Evolutionary conservation across 1,140 invertebrate species (phyloP).

Genomic region (Ectropis grisescens): DNA sequence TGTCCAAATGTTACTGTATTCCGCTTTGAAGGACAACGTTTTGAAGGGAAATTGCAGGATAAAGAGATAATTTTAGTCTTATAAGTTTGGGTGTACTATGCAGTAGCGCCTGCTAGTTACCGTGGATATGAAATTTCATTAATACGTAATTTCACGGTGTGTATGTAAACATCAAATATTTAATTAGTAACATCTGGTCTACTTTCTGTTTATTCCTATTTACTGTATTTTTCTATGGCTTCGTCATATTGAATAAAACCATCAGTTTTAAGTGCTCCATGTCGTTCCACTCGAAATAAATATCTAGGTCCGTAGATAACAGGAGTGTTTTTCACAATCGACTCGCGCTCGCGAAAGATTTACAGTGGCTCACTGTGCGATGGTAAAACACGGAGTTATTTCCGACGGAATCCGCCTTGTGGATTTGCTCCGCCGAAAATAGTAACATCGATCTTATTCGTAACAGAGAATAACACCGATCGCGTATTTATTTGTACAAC

Average conservation of each 20-base stretch:
- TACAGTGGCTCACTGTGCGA: slow-evolving; percentile 26
- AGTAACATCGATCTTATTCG: slow-evolving; percentile 59
- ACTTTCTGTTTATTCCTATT: slow-evolving; percentile 1
- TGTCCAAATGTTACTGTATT: no score
- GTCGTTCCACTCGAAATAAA: slow-evolving; percentile 12
- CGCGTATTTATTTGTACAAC: slow-evolving; percentile 38
- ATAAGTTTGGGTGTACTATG: no score
- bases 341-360: slow-evolving; percentile 46
- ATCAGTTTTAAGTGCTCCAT: slow-evolving; percentile 8
- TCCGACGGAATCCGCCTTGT: slow-evolving; percentile 57
- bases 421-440: slow-evolving; percentile 54
- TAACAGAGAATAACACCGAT: slow-evolving; percentile 34
- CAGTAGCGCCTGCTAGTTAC: no score
- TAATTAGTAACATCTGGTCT: slow-evolving; percentile 5
- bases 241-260: slow-evolving; percentile 9
- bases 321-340: slow-evolving; percentile 49
- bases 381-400: slow-evolving; percentile 53
- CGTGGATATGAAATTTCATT: no score
- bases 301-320: slow-evolving; percentile 15
- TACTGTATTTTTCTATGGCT: slow-evolving; percentile 3
- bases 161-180: no score
- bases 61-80: no score
- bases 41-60: no score
- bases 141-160: no score
- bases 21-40: no score